Base-by-base conservation (phyloP, 2,888 invertebrate genomes). In the Eupithecia dodoneata region DNA sequence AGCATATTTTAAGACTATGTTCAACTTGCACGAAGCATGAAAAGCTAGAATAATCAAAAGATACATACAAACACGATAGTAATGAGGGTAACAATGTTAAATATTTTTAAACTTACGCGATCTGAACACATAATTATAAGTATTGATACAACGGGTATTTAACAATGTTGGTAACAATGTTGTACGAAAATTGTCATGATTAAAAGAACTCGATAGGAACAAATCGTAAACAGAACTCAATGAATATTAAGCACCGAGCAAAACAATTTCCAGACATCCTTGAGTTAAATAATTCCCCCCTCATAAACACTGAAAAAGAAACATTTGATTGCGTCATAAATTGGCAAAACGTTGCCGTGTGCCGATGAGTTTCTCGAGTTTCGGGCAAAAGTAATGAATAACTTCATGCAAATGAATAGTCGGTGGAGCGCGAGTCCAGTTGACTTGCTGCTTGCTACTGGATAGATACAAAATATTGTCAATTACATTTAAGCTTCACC, bases 251-350 rank as follows among this genome's bases (percentile, higher is more conserved):
- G 89, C 88, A 91, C 90, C 76, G 90, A 87, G 86, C 89, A 83
- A 91, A 93, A 94, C 89, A 92, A 93, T 93, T 91, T 91, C 89
- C 90, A 91, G 74, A 90, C 89, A 87, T 90, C 87, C 86, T 84
- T 83, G 85, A 90, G 88, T 91, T 89, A 90, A 93, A 93, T 92
- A 92, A 92, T 91, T 87, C 87, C 86, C 88, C 88, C 86, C 86
- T 88, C 91, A 93, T 92, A 92, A 92, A 92, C 87, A 88, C 84
- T 85, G 87, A 85, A 87, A 91, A 90, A 91, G 89, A 89, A 91
- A 89, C 90, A 89, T 88, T 30, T 92, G 93, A 93, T 93, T 93
- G 92, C 91, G 91, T 92, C 93, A 93, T 93, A 94, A 93, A 93
- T 94, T 93, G 92, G 90, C 90, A 91, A 90, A 90, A 90, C 85